Conservation (phyloP, 2,797 vertebrate genomes). For the Tinamus major region DNA sequence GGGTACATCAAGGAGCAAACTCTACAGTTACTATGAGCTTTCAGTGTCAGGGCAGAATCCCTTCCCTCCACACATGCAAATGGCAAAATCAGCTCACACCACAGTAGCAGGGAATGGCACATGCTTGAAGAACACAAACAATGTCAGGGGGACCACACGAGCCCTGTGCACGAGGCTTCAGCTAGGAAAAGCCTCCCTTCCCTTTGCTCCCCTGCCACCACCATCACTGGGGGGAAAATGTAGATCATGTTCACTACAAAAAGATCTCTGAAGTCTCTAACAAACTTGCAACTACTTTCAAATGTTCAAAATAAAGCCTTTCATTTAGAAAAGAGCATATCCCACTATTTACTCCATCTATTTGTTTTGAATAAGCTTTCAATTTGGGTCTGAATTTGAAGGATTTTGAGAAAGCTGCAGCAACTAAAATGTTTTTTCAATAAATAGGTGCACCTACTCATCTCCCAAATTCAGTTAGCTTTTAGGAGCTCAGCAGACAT, state of each 20-base stretch:
- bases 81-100: background rate
- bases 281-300: background rate
- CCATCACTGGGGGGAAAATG: background rate
- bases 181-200: background rate
- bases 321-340: background rate
- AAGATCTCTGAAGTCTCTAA: background rate
- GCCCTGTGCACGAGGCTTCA: background rate
- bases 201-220: background rate
- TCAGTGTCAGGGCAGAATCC: background rate
- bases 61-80: background rate
- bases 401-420: background rate
- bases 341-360: background rate
- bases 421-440: rapidly evolving
- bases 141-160: background rate
- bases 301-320: background rate
- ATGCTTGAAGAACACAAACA: background rate
- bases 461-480: background rate
- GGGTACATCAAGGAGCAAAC: background rate
- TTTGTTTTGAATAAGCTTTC: background rate
- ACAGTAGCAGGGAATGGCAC: background rate
- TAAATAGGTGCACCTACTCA: background rate
- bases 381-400: background rate
- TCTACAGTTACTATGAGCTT: rapidly evolving
- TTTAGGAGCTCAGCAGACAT: background rate
- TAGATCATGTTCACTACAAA: background rate